Evolutionary conservation across 2,888 invertebrate genomes (phyloP), one percentile per base, ranked within the genome.

Genomic region (Chymomyza fuscimana): DNA sequence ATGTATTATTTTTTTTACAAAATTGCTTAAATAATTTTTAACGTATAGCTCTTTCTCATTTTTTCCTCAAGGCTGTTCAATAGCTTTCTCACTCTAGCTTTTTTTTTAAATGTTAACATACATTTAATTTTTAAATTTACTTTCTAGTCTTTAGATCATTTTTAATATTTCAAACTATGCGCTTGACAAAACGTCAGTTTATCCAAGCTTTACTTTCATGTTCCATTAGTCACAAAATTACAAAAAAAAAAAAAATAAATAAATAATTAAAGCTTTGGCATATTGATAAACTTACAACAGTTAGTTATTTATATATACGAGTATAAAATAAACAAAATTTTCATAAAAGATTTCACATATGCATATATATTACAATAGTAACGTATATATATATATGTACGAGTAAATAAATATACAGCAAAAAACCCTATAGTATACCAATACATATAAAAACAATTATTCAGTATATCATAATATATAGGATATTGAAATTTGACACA

Each of bases 91-190:
- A 32, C 7, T 32, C 32, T 32, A 32, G 32, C 32, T 40, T 60
- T 60, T 32, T n/a, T 25, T 36, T 16, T 60, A 32, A 50, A 16
- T 68, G 50, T 62, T 16, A 7, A 32, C 32, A 32, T 32, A 46
- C 52, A 58, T 50, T 62, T 32, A 50, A 19, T 58, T 25, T 25
- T 22, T 72, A 58, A 56, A 65, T 51, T 58, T 25, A 58, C 70
- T 54, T 78, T 69, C 80, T 80, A 80, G 77, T 80, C 77, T 77
- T 78, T 69, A 65, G 68, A 69, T 76, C 50, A 4, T 15, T 50
- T 50, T n/a, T 50, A n/a, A 50, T 51, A n/a, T 51, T 51, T 51
- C 9, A 5, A 51, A 51, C 32, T 32, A 51, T 51, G 51, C 6
- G 51, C 15, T 51, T 51, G 51, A 51, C 51, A 51, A 51, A 5